Base-by-base conservation (phyloP, 2,888 invertebrate species). In the Drosophila sordidula region DNA sequence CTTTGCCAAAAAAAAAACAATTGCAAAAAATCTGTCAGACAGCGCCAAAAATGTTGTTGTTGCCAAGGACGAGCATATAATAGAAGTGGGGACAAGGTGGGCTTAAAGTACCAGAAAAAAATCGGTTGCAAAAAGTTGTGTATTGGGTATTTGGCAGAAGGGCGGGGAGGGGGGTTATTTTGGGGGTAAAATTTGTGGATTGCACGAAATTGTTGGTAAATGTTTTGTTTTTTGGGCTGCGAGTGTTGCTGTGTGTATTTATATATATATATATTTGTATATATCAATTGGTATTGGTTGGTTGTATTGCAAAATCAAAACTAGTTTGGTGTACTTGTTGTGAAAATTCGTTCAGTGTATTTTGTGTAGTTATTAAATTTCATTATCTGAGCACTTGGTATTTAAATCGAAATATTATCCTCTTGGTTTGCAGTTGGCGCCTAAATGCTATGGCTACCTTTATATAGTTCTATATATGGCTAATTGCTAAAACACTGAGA, bases 1-100 rank as follows among this genome's bases (percentile, higher is more conserved):
- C 61, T 55, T 63, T 70, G 56, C 58, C 51, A 71, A 52, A 42
- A 47, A 49, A 26, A 63, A 70, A 72, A 18, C 3, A 14, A 9
- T 29, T 18, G 64, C 54, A 6, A 16, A 71, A 79, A 84, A 70
- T 62, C 76, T 86, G 83, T 83, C 80, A 83, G 75, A 58, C 66
- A 70, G 74, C 70, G 64, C 58, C 55, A 62, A 70, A 82, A 75
- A 61, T 73, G 72, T 70, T 72, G 72, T 70, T 72, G 75, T 56
- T 73, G 73, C 69, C 82, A 73, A 70, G 74, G 64, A 49, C 69
- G 54, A 66, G 65, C 36, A 57, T 38, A 44, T 36, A 62, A 46
- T 41, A 32, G 49, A 63, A 57, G 44, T 14, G 44, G 29, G 16
- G 49, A 65, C 42, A 59, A 56, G 47, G 57, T 29, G 39, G 42